A percentile compares a stretch with the other conserved stretches of the same genome.
Evolutionary conservation across 2,797 vertebrate species (phyloP).

Genomic region (Rhabdomys pumilio): DNA sequence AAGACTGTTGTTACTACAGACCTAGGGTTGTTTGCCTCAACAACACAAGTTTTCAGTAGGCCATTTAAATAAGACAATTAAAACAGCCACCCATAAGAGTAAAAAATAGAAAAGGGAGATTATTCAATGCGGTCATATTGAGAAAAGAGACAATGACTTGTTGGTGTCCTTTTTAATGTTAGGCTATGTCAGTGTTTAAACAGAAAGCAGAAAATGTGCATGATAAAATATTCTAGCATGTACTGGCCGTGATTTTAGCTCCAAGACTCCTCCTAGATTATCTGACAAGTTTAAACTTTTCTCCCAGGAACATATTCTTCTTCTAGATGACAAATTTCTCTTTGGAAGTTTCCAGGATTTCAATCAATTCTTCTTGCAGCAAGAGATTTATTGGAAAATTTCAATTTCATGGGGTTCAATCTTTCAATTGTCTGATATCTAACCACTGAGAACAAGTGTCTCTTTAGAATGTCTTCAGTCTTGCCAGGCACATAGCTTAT

Average conservation of each 20-base stretch:
- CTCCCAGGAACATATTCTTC: neutral
- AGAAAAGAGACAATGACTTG: neutral
- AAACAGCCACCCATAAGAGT: neutral
- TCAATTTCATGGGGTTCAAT: neutral
- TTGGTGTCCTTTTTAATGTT: too few species aligned
- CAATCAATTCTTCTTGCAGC: neutral
- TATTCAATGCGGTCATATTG: neutral
- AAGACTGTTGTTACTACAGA: neutral
- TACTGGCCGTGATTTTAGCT: neutral
- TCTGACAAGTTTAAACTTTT: neutral
- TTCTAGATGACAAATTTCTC: neutral
- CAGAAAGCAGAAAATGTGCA: neutral
- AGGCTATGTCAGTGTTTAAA: neutral
- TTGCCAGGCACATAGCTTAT: fast-evolving
- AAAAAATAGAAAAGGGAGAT: neutral
- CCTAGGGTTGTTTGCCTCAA: neutral
- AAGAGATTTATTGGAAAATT: neutral
- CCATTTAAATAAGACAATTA: neutral
- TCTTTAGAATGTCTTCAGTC: neutral
- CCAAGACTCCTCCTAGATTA: neutral
- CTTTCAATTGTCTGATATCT: neutral
- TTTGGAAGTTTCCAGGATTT: neutral
- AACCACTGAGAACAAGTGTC: neutral
- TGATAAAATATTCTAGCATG: neutral
- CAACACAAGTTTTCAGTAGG: neutral